A percentile compares a stretch with the other conserved stretches of the same genome.
phyloP scores from a whole-genome alignment of 2,113 vertebrate genomes.

The Petrocephalus microphthalmus region DNA sequence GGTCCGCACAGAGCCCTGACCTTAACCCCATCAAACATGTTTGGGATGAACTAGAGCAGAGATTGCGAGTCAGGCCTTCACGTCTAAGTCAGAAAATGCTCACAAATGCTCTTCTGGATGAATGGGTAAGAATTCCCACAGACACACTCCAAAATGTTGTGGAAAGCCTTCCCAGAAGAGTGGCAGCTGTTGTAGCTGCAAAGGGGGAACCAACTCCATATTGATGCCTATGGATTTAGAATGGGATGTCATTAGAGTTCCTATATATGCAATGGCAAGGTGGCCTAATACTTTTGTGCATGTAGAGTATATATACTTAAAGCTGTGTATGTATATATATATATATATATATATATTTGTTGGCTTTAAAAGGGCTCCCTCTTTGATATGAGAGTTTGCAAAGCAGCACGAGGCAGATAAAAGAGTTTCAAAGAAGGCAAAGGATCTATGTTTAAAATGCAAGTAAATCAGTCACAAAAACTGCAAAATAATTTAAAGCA shows the following conservation, averaged over 20 bases:
- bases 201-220: background rate
- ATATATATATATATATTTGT: background rate
- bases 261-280: background rate
- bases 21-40: background rate
- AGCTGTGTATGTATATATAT: background rate
- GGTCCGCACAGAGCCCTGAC: background rate
- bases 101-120: background rate
- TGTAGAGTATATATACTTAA: no score
- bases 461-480: background rate
- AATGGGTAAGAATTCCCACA: background rate
- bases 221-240: background rate
- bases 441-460: background rate
- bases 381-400: background rate
- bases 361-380: background rate
- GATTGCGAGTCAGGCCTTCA: background rate
- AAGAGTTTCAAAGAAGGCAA: background rate
- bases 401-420: background rate
- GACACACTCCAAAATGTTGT: background rate
- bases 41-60: background rate
- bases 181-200: background rate
- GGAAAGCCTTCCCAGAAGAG: background rate
- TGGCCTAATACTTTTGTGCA: background rate
- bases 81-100: background rate
- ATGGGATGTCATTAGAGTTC: background rate
- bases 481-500: background rate